phyloP scores from a whole-genome alignment of 2,113 vertebrate genomes.

The Neotragus moschatus region DNA sequence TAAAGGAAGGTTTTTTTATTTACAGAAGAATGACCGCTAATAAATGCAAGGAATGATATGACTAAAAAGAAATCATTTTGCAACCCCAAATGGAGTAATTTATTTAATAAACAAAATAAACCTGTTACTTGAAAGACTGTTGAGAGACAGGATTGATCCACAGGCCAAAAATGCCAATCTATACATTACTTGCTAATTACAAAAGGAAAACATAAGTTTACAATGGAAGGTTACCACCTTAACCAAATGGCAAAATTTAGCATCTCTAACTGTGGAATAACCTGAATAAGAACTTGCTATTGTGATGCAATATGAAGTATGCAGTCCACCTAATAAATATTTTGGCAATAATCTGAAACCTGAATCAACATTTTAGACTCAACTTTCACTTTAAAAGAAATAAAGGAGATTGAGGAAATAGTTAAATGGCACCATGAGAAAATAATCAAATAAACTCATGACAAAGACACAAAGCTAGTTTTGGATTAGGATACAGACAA shows the following conservation, averaged over 20 bases:
- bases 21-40: neutral
- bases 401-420: neutral
- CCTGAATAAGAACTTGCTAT: neutral
- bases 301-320: neutral
- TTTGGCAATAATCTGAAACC: neutral
- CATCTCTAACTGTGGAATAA: neutral
- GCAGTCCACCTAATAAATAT: neutral
- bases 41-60: neutral
- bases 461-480: neutral
- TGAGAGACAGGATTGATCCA: neutral
- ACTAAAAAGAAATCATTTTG: slow-evolving; percentile 10
- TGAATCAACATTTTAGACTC: neutral
- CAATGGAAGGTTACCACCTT: neutral
- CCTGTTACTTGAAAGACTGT: neutral
- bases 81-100: neutral
- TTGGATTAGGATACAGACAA: neutral
- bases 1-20: neutral
- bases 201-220: neutral
- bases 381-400: neutral
- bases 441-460: neutral
- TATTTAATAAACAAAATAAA: neutral
- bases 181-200: neutral
- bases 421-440: neutral
- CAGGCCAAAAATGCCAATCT: neutral
- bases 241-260: slow-evolving; percentile 3